Conservation (phyloP, 2,113 vertebrate genomes). For the Sapajus apella region DNA sequence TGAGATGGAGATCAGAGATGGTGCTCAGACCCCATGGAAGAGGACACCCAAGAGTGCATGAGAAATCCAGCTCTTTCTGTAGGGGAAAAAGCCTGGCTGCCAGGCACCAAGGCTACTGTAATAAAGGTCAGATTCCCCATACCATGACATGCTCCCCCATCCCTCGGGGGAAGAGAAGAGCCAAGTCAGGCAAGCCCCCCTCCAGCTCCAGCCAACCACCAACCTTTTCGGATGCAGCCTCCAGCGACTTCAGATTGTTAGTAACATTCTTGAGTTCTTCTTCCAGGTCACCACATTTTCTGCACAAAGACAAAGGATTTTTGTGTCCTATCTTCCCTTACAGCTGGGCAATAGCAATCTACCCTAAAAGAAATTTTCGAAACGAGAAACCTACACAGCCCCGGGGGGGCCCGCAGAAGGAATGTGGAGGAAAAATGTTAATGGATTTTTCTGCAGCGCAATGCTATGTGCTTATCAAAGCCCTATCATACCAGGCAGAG, state of each 20-base stretch:
- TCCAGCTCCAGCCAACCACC: conserved; percentile 34
- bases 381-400: neutral
- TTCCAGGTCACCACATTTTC: conserved; percentile 95
- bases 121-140: neutral
- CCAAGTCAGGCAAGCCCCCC: neutral
- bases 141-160: fast-evolving
- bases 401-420: neutral
- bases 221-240: conserved; percentile 97
- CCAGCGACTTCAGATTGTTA: conserved; percentile 98
- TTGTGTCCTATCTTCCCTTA: neutral
- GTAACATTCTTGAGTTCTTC: conserved; percentile 98
- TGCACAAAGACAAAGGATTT: conserved; percentile 61
- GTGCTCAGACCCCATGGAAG: neutral
- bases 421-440: conserved; percentile 18
- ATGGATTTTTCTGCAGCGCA: neutral
- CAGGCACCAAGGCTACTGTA: neutral
- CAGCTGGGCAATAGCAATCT: neutral
- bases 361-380: neutral
- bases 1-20: neutral
- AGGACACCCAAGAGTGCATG: neutral
- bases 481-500: neutral
- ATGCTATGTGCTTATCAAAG: neutral
- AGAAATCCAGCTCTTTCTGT: neutral
- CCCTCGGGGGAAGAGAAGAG: neutral
- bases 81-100: neutral